Base-by-base conservation (phyloP, 2,797 vertebrate genomes). In the Argyrosomus regius region DNA sequence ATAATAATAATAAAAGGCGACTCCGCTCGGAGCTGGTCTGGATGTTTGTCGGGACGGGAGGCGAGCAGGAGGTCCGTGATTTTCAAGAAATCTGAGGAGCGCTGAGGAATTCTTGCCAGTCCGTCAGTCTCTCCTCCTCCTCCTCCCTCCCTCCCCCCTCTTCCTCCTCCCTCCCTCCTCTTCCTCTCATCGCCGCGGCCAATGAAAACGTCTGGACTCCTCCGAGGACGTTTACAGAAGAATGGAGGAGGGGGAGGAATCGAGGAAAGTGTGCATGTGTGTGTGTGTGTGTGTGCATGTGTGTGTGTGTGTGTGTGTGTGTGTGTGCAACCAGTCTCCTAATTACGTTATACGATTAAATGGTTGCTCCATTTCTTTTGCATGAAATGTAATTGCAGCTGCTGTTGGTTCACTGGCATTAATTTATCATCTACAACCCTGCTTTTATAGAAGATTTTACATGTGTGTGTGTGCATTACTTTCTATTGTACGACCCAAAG, bases 81-180 rank as follows among this genome's bases (percentile, higher is more conserved):
- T 89, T 39, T 80, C 66, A 85, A 90, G 93, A 94, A 94, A 95
- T 93, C 85, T 91, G 90, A 93, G 92, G 91, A 91, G 92, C 89
- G 86, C 92, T 84, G 92, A 94, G 94, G 94, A 95, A 96, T 95
- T 90, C 88, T 77, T 77, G 86, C 63, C 84, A 62, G 82, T 83
- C 86, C 68, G 83, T 83, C 83, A 53, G 72, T 72, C 69, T 85
- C 81, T 79, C 78, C 86, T 80, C 77, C 78, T 68, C 73, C 70
- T 70, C 64, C 61, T 80, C 77, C 78, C 86, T 80, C 77, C 78
- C 63, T 66, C 69, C 64, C 58, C 61, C 80, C 86, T 80, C 77
- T 72, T 63, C 72, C 63, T 64, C 64, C 61, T 39, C 35, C 35
- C 35, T 35, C 35, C 35, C 35, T 67, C 80, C 78, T 72, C 75